Percentiles rank a stretch among this genome's conserved stretches.
These are phyloP conservation scores for Sebastes schlegelii DNA, from an alignment of 2,113 vertebrate species.

Conservation along the genomic window DNA sequence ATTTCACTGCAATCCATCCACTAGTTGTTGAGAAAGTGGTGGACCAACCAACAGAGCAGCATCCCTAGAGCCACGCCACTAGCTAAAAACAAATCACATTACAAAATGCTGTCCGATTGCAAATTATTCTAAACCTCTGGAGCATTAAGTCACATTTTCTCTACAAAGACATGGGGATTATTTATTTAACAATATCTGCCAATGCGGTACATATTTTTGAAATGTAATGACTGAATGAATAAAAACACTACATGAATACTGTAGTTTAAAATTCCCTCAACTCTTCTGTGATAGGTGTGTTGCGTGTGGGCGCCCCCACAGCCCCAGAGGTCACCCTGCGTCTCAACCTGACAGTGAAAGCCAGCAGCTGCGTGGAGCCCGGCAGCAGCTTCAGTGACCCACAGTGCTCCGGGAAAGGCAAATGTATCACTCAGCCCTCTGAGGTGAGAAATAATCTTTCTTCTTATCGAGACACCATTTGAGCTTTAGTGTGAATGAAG, in stretches of 20 bases:
- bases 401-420: conserved; percentile 92
- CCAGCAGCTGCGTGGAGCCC: conserved; percentile 87
- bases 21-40: not conserved
- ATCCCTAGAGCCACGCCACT: not conserved
- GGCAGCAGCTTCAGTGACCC: conserved; percentile 83
- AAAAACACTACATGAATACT: not conserved
- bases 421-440: conserved; percentile 89
- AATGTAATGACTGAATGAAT: not conserved
- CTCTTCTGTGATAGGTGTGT: conserved; percentile 71
- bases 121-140: not conserved
- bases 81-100: not conserved
- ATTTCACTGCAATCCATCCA: not conserved
- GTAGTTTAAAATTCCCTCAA: not conserved
- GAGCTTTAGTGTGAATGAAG: not conserved
- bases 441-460: conserved; percentile 83
- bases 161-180: not conserved
- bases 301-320: conserved; percentile 72
- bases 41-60: not conserved
- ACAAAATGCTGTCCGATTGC: not conserved
- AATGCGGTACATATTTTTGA: not conserved
- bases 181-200: not conserved
- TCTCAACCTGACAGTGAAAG: conserved; percentile 92
- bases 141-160: not conserved
- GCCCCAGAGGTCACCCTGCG: conserved; percentile 91
- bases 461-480: not conserved